Evolutionary conservation across 2,888 invertebrate species (phyloP).

Genomic region (Parnassius mnemosyne): DNA sequence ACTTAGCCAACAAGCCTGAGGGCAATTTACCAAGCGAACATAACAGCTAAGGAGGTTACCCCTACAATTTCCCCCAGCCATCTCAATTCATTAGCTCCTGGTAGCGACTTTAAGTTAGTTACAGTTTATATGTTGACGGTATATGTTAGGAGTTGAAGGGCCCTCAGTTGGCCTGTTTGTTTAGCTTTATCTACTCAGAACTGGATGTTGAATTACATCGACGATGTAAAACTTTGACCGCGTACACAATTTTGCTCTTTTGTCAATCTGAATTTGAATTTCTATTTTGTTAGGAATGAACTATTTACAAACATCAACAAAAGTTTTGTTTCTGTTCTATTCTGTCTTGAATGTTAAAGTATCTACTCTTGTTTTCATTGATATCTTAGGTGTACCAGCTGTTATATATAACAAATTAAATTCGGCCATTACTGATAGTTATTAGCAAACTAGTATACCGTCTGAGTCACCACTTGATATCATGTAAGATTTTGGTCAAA

Average conservation of each 20-base stretch:
- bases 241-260: constrained; percentile 5
- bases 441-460: no score
- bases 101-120: constrained; percentile 45
- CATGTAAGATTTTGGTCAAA: no score
- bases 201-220: constrained; percentile 6
- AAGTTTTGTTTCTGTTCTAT: no score
- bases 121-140: constrained; percentile 45
- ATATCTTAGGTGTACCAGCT: no score
- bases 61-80: constrained; percentile 36
- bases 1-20: not conserved
- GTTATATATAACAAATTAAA: no score
- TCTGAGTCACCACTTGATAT: no score
- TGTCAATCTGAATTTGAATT: constrained; percentile 2
- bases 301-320: no score
- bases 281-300: not conserved
- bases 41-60: constrained; percentile 34
- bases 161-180: constrained; percentile 28
- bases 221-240: constrained; percentile 20
- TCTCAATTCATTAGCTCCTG: constrained; percentile 51
- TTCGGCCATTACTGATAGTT: no score
- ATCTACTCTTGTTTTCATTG: not conserved
- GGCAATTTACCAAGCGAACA: constrained; percentile 31
- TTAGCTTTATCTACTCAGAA: constrained; percentile 26
- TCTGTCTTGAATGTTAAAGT: not conserved
- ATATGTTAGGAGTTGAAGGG: constrained; percentile 37